phyloP scores from a whole-genome alignment of 2,113 vertebrate genomes.

The Polyodon spathula region DNA sequence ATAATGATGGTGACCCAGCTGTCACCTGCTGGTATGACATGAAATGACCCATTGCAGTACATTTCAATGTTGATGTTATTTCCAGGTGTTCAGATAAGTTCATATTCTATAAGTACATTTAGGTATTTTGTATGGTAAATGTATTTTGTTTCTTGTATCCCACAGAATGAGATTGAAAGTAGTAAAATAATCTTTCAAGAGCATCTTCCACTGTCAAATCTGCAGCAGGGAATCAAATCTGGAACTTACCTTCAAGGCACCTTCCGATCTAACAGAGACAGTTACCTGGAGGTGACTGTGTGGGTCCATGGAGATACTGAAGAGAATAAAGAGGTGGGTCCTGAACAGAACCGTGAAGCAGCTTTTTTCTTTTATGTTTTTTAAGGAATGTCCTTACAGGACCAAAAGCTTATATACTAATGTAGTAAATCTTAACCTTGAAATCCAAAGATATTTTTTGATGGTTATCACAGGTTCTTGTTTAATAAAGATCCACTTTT shows the following conservation, averaged over 20 bases:
- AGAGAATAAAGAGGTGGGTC: slow-evolving; percentile 72
- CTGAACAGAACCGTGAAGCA: too few relatives aligned
- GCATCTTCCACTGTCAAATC: slow-evolving; percentile 82
- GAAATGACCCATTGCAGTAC: background rate
- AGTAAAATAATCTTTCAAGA: slow-evolving; percentile 82
- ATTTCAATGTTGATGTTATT: background rate
- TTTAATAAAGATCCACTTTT: too few relatives aligned
- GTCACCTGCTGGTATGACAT: too few relatives aligned
- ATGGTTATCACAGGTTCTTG: too few relatives aligned
- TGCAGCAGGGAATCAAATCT: slow-evolving; percentile 88
- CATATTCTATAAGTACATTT: too few relatives aligned
- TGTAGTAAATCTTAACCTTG: too few relatives aligned
- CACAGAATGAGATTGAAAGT: slow-evolving; percentile 76
- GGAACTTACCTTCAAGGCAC: slow-evolving; percentile 82
- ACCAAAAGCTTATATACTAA: too few relatives aligned
- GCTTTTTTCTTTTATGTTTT: too few relatives aligned
- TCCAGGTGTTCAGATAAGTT: background rate
- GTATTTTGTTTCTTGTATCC: slow-evolving; percentile 15
- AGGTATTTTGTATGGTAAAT: background rate
- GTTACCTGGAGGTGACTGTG: slow-evolving; percentile 92
- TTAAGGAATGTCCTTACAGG: too few relatives aligned
- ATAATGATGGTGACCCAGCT: too few relatives aligned
- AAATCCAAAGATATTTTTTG: too few relatives aligned
- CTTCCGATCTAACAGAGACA: slow-evolving; percentile 84
- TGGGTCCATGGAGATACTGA: slow-evolving; percentile 79